These are phyloP conservation scores for Anticlea derivata DNA, from an alignment of 2,888 invertebrate species.

Conservation along the genomic window DNA sequence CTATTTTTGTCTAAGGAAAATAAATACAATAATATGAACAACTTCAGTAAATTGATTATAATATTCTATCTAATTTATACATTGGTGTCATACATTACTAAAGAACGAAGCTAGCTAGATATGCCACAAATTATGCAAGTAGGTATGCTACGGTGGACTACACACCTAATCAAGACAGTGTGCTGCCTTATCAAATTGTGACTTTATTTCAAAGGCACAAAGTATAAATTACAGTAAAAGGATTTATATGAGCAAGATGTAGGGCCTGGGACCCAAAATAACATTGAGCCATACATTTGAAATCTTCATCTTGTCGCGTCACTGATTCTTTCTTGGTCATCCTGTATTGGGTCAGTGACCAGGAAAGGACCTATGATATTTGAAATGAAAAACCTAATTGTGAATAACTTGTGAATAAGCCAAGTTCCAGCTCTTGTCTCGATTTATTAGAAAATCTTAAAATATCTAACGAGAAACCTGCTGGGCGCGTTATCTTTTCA, in stretches of 20 bases:
- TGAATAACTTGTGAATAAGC: not conserved
- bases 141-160: constrained; percentile 6
- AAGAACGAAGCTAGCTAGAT: constrained; percentile 14
- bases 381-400: not conserved
- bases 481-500: no score
- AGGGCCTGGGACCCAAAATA: constrained; percentile 9
- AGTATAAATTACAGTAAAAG: constrained; percentile 16
- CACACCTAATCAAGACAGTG: constrained; percentile 8
- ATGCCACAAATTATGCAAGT: not conserved
- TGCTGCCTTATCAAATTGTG: constrained; percentile 10
- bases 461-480: no score
- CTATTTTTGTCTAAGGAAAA: no score
- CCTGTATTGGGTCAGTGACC: no score
- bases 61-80: constrained; percentile 16
- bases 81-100: constrained; percentile 23
- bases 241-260: constrained; percentile 14
- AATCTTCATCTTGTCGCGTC: no score
- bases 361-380: no score
- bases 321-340: no score
- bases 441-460: no score
- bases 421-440: not conserved
- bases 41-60: constrained; percentile 12
- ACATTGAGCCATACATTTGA: constrained; percentile 6
- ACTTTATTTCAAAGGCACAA: constrained; percentile 27
- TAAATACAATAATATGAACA: constrained; percentile 10